Evolutionary conservation across 2,888 invertebrate species (phyloP).

Genomic region (Macrophya alboannulata): DNA sequence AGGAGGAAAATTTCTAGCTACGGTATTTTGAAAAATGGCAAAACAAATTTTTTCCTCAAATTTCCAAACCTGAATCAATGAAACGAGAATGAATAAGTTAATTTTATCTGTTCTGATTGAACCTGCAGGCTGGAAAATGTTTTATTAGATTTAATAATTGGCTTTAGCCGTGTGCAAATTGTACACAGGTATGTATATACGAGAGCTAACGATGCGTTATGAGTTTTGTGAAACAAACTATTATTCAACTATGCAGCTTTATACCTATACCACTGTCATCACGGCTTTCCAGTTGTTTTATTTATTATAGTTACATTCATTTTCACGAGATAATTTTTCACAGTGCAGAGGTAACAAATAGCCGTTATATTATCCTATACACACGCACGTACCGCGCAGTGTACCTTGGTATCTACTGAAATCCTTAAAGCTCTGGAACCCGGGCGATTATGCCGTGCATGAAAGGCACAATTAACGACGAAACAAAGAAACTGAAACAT

Average conservation of each 20-base stretch:
- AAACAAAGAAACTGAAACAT: slow-evolving; percentile 15
- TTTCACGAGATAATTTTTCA: slow-evolving; percentile 19
- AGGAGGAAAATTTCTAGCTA: background rate
- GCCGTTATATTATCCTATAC: background rate
- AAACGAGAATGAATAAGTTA: background rate
- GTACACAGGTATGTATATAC: no score
- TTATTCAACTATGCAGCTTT: slow-evolving; percentile 12
- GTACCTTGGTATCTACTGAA: background rate
- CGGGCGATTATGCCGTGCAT: background rate
- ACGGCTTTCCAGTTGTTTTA: slow-evolving; percentile 22
- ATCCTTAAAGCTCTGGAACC: slow-evolving; percentile 27
- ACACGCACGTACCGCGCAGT: background rate
- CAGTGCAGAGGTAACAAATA: background rate
- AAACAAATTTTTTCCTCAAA: no score
- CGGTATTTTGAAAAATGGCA: no score
- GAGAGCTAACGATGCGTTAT: slow-evolving; percentile 21
- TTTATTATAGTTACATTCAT: slow-evolving; percentile 17
- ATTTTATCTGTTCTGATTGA: background rate
- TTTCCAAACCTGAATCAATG: background rate
- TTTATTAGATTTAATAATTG: background rate
- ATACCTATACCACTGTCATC: slow-evolving; percentile 18
- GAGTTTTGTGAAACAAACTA: slow-evolving; percentile 16
- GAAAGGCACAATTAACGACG: background rate
- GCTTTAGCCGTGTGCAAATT: background rate
- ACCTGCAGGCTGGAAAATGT: background rate